Evolutionary conservation across 2,888 invertebrate species (phyloP), one percentile per base, ranked within the genome.

Genomic region (Orthonychiurus folsomi): DNA sequence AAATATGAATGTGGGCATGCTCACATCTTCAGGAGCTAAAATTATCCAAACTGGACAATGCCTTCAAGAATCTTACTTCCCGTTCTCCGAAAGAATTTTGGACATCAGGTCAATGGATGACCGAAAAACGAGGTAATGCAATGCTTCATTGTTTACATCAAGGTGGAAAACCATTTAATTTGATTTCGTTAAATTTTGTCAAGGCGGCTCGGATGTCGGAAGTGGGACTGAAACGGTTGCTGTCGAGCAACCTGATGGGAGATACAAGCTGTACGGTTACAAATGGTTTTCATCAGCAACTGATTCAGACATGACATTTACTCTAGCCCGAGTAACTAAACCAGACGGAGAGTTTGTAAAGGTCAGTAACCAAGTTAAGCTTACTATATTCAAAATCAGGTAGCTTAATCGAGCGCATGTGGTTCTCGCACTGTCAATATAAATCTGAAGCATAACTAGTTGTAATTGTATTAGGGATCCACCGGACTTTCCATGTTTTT

Each of bases 81-180:
- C 73, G 79, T 47, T 75, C 80, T 71, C 79, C 80, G 0, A 56
- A 70, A 2, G 66, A 73, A 47, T 81, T 82, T 68, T 82, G 82
- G 82, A 82, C 82, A n/a, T 81, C 80, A 61, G 82, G 82, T 1
- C 82, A 82, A 72, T 82, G 82, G 82, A 82, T 82, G 82, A 83
- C 82, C 0, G 82, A 83, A 70, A 77, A 79, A 66, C 74, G 75
- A 67, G 82, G 73, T 73, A 63, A 18, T 52, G 9, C 52, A 5
- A 23, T 5, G 20, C 9, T 52, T 52, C 24, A 3, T 12, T n/a
- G 3, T 28, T 26, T 1, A 23, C 24, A 24, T 56, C 3, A 63
- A 50, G n/a, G 50, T 25, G 3, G 21, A 27, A 24, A 23, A n/a
- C n/a, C n/a, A n/a, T n/a, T n/a, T n/a, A n/a, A n/a, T n/a, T 48